phyloP scores from a whole-genome alignment of 2,888 invertebrate genomes.

The Trichopoda pennipes region DNA sequence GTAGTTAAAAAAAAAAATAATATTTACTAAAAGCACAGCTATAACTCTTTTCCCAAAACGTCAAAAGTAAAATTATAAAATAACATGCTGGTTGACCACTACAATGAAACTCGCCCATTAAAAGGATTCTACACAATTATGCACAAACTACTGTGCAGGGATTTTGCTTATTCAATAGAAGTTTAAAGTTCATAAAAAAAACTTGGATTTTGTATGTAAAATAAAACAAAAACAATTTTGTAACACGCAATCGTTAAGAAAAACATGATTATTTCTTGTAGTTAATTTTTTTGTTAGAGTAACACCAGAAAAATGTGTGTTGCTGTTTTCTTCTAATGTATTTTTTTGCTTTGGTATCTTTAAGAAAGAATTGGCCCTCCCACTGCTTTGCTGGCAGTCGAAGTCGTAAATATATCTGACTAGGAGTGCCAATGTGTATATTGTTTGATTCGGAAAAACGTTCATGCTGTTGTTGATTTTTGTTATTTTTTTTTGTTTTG shows the following conservation, averaged over 20 bases:
- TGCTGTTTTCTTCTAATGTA: slow-evolving; percentile 6
- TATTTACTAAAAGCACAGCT: too few species aligned
- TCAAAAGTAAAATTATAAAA: background rate
- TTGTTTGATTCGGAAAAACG: slow-evolving; percentile 62
- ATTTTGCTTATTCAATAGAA: background rate
- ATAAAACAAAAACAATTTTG: slow-evolving; percentile 31
- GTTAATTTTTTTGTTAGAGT: slow-evolving; percentile 12
- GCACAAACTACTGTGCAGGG: background rate
- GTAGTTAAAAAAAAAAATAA: too few species aligned
- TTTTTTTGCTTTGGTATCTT: slow-evolving; percentile 4
- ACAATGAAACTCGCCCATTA: slow-evolving; percentile 41
- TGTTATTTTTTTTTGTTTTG: slow-evolving; percentile 7
- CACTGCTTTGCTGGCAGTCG: background rate
- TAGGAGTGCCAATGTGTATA: slow-evolving; percentile 66
- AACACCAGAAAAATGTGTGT: slow-evolving; percentile 46
- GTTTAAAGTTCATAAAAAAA: slow-evolving; percentile 42
- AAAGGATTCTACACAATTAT: background rate
- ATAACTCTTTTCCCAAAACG: too few species aligned
- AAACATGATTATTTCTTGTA: slow-evolving; percentile 67
- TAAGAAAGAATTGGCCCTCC: slow-evolving; percentile 21
- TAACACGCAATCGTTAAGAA: slow-evolving; percentile 64
- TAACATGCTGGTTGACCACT: slow-evolving; percentile 27
- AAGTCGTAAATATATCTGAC: slow-evolving; percentile 36
- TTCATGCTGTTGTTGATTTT: slow-evolving; percentile 5
- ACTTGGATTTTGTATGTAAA: background rate